Evolutionary conservation across 2,888 invertebrate species (phyloP).

Genomic region (Epistrophe grossulariae): DNA sequence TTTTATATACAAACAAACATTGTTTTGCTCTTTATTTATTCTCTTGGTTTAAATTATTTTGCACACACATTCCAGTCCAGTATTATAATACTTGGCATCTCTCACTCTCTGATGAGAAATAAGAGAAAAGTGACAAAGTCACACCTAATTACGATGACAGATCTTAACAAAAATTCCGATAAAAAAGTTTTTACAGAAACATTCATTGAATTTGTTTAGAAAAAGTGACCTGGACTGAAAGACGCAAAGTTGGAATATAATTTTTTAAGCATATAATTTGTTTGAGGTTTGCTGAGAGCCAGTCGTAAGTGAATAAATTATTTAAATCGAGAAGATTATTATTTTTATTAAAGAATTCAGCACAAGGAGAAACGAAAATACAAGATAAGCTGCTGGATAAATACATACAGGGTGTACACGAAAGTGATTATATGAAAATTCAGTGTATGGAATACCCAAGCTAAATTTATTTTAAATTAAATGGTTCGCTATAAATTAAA

Average conservation of each 20-base stretch:
- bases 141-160: slow-evolving; percentile 55
- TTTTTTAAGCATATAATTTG: background rate
- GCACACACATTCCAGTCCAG: background rate
- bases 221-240: background rate
- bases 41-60: slow-evolving; percentile 15
- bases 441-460: too few relatives aligned
- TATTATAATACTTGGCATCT: too few relatives aligned
- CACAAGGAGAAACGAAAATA: background rate
- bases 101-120: background rate
- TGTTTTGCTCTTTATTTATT: background rate
- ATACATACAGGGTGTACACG: background rate
- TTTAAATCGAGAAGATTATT: background rate
- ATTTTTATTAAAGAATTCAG: slow-evolving; percentile 4
- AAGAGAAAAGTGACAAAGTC: slow-evolving; percentile 38
- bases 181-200: background rate
- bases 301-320: slow-evolving; percentile 12
- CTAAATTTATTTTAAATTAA: too few relatives aligned
- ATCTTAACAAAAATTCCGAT: slow-evolving; percentile 46
- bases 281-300: background rate
- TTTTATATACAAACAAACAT: background rate
- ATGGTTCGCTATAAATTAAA: too few relatives aligned
- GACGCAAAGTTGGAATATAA: background rate
- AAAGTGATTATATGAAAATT: too few relatives aligned
- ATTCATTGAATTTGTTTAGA: background rate
- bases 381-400: background rate